phyloP scores from a whole-genome alignment of 2,888 invertebrate genomes.

The Achlya flavicornis region DNA sequence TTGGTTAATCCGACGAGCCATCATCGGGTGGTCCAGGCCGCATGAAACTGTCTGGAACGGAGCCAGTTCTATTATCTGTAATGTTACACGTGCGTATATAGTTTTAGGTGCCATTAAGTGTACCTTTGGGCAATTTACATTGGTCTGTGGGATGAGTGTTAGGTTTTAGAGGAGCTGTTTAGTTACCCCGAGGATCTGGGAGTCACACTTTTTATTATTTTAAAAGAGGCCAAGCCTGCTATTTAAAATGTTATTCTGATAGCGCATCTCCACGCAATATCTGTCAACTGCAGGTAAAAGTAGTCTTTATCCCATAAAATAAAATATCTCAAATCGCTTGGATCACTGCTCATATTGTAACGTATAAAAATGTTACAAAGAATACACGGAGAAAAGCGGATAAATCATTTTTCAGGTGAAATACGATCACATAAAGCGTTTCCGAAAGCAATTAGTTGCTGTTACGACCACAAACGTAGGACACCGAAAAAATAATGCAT shows the following conservation, averaged over 20 bases:
- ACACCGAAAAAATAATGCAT: constrained; percentile 56
- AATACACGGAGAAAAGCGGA: constrained; percentile 57
- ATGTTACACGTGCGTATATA: constrained; percentile 18
- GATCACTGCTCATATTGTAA: constrained; percentile 35
- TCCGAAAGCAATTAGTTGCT: constrained; percentile 82
- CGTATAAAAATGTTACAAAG: constrained; percentile 62
- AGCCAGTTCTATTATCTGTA: constrained; percentile 69
- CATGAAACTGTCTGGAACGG: constrained; percentile 60
- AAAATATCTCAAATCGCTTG: constrained; percentile 2
- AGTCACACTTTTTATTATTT: too few relatives aligned
- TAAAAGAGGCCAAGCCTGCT: too few relatives aligned
- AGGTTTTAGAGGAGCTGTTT: background rate
- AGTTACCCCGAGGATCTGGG: background rate
- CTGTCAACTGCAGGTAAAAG: background rate
- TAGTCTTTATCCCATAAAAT: background rate
- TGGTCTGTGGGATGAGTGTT: constrained; percentile 1
- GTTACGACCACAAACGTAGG: constrained; percentile 74
- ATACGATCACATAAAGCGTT: constrained; percentile 81
- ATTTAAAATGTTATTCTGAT: too few relatives aligned
- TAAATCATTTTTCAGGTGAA: constrained; percentile 82
- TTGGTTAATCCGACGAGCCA: constrained; percentile 60
- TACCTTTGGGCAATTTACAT: constrained; percentile 7
- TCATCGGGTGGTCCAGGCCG: constrained; percentile 50
- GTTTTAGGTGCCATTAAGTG: constrained; percentile 5
- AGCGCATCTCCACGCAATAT: too few relatives aligned